phyloP scores from a whole-genome alignment of 2,113 vertebrate genomes.

The Notarius quadriscutis region DNA sequence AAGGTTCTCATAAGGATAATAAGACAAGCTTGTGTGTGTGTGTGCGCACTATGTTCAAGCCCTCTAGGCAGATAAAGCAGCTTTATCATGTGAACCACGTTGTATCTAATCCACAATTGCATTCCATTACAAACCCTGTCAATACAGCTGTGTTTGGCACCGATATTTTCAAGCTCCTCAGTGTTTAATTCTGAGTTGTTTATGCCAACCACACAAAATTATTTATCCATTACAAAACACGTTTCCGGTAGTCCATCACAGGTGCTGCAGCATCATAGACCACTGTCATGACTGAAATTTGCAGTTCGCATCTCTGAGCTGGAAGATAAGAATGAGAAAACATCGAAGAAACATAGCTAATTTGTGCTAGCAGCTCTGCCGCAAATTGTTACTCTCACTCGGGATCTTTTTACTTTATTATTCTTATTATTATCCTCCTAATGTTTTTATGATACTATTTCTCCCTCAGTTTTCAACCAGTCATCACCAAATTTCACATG shows the following conservation, averaged over 20 bases:
- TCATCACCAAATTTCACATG: too few species aligned
- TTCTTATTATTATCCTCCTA: too few species aligned
- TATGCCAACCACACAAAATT: background rate
- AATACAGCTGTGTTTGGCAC: background rate
- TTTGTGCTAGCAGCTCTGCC: too few species aligned
- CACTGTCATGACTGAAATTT: background rate
- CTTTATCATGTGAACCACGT: conserved; percentile 7
- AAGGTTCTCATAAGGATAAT: background rate
- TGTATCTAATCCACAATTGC: conserved; percentile 11
- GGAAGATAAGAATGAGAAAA: background rate
- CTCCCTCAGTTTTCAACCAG: too few species aligned
- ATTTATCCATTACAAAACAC: background rate
- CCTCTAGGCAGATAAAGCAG: conserved; percentile 3
- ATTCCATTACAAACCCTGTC: background rate
- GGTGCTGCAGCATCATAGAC: background rate
- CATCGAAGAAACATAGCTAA: background rate
- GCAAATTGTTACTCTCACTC: too few species aligned
- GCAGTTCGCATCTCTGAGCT: background rate
- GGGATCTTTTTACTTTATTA: too few species aligned
- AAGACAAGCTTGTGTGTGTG: background rate
- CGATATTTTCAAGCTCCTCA: background rate
- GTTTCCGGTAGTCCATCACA: background rate
- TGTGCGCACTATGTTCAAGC: background rate
- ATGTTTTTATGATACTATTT: too few species aligned
- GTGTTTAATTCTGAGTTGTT: background rate